Conservation (phyloP, 2,113 vertebrate species). For the Scolopax mira region DNA sequence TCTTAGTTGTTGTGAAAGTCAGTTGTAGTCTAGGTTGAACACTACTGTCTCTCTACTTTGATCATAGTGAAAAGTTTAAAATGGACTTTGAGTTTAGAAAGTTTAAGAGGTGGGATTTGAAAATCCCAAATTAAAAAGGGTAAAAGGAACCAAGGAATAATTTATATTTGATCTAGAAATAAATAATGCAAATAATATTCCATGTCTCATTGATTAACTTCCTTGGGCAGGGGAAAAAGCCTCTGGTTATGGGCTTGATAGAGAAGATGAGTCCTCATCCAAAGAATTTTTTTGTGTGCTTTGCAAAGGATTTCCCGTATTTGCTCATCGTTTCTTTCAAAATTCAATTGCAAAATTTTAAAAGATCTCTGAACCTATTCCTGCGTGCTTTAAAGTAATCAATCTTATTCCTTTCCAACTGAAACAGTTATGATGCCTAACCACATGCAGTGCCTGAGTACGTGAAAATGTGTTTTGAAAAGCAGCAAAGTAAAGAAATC, state of each 20-base stretch:
- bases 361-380: neutral
- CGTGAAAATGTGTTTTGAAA: constrained; percentile 66
- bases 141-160: neutral
- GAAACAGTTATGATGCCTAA: constrained; percentile 71
- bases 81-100: neutral
- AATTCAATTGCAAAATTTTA: constrained; percentile 21
- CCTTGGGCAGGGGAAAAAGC: neutral
- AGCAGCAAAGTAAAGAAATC: constrained; percentile 63
- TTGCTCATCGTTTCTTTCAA: constrained; percentile 39
- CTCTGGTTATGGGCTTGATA: neutral
- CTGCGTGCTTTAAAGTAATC: constrained; percentile 10
- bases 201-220: neutral
- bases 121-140: neutral
- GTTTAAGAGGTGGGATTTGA: neutral
- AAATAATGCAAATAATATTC: neutral
- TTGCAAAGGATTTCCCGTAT: constrained; percentile 20
- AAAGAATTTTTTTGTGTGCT: neutral
- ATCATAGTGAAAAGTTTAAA: neutral
- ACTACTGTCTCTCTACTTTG: rapidly evolving
- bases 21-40: neutral
- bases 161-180: neutral
- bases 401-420: constrained; percentile 57
- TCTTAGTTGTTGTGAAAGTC: neutral
- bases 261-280: neutral
- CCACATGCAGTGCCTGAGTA: constrained; percentile 68